Percentiles rank a stretch among this genome's conserved stretches.
These are phyloP conservation scores for Epistrophella euchroma DNA, from an alignment of 2,888 invertebrate genomes.

Conservation along the genomic window DNA sequence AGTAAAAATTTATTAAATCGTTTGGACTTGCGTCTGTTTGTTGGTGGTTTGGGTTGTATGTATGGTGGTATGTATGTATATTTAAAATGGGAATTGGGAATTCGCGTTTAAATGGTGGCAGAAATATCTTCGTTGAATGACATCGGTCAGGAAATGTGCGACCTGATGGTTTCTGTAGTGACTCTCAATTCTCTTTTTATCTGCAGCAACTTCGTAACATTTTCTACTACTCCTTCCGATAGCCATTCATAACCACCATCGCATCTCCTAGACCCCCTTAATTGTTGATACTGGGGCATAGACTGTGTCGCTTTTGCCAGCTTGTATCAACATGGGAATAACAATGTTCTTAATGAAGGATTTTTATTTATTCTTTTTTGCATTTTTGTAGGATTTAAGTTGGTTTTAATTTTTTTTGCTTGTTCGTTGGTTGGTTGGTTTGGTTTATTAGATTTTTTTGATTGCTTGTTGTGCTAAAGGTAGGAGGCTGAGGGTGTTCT, in stretches of 20 bases:
- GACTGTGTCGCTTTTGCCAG: constrained; percentile 69
- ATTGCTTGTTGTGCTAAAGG: constrained; percentile 59
- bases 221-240: constrained; percentile 28
- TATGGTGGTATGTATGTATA: background rate
- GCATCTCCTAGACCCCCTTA: constrained; percentile 44
- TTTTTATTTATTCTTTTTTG: constrained; percentile 40
- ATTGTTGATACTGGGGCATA: constrained; percentile 53
- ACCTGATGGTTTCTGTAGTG: constrained; percentile 20
- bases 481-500: constrained; percentile 6
- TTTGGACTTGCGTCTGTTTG: constrained; percentile 46
- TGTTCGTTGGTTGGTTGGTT: constrained; percentile 42
- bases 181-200: constrained; percentile 36
- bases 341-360: constrained; percentile 75
- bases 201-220: constrained; percentile 41
- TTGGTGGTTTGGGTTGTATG: background rate
- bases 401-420: constrained; percentile 3
- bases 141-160: constrained; percentile 55
- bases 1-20: constrained; percentile 70
- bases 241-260: constrained; percentile 25
- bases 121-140: constrained; percentile 37
- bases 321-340: constrained; percentile 73
- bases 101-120: constrained; percentile 35
- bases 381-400: constrained; percentile 46
- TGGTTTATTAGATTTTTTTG: constrained; percentile 74
- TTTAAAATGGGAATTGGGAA: constrained; percentile 50